Percentiles rank a stretch among this genome's conserved stretches.
Evolutionary conservation across 1,140 invertebrate genomes (phyloP).

Genomic region (Aethina tumida): DNA sequence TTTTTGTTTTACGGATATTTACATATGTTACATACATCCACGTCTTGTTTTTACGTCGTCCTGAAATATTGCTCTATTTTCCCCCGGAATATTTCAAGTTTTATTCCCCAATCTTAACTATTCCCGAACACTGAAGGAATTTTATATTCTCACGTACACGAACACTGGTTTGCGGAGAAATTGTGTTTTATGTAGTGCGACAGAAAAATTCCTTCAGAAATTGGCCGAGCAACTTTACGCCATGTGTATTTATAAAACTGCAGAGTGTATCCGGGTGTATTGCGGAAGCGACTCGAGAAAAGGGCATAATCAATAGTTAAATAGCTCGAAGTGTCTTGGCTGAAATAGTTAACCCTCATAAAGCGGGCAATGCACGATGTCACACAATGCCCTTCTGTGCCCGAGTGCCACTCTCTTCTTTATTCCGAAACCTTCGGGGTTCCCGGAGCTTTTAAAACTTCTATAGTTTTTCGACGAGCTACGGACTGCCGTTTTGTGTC

Average conservation of each 20-base stretch:
- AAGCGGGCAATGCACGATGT: constrained; percentile 12
- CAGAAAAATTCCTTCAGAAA: background rate
- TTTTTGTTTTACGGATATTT: no score
- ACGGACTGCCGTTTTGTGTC: no score
- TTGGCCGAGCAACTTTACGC: background rate
- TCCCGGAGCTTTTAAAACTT: constrained; percentile 13
- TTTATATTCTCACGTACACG: no score
- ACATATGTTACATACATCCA: no score
- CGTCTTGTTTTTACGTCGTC: no score
- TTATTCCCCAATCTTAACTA: no score
- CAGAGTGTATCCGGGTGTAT: background rate
- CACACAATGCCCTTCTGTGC: constrained; percentile 9
- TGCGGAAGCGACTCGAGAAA: no score
- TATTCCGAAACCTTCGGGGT: constrained; percentile 8
- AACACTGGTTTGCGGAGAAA: background rate
- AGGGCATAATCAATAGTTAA: constrained; percentile 12
- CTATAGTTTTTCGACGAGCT: no score
- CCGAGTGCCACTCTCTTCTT: constrained; percentile 12
- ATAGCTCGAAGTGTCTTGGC: constrained; percentile 9
- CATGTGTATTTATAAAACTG: background rate
- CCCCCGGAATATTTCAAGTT: no score
- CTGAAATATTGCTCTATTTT: no score
- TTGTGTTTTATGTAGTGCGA: background rate
- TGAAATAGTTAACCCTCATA: constrained; percentile 14
- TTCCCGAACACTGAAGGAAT: no score